phyloP scores from a whole-genome alignment of 1,140 invertebrate species.

The Drosophila parvula region DNA sequence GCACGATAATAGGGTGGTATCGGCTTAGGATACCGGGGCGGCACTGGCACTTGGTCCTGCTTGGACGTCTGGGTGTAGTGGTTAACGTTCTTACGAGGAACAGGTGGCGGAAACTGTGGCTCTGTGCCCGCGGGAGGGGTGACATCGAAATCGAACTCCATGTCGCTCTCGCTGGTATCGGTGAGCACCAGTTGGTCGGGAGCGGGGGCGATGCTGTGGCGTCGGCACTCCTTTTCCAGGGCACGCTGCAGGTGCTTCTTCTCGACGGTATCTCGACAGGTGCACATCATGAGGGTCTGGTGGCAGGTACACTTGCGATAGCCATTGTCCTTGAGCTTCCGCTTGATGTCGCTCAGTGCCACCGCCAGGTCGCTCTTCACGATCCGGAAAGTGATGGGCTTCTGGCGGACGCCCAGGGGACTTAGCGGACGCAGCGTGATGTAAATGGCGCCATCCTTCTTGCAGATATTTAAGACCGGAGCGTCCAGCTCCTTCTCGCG shows the following conservation, averaged over 20 bases:
- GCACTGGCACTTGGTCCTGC: constrained; percentile 23
- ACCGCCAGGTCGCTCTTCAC: constrained; percentile 60
- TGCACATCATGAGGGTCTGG: constrained; percentile 62
- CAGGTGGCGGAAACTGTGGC: constrained; percentile 6
- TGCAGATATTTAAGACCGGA: constrained; percentile 67
- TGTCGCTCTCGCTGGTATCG: constrained; percentile 77
- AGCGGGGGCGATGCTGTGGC: constrained; percentile 42
- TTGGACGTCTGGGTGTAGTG: constrained; percentile 62
- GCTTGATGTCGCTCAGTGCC: constrained; percentile 59
- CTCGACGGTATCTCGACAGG: constrained; percentile 57
- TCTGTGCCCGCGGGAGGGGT: constrained; percentile 60
- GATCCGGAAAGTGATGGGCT: constrained; percentile 72
- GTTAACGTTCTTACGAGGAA: constrained; percentile 27
- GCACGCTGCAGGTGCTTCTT: constrained; percentile 53
- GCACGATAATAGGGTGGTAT: constrained; percentile 34
- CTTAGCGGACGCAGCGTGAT: constrained; percentile 60
- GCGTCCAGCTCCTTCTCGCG: constrained; percentile 11
- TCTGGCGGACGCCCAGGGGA: constrained; percentile 22
- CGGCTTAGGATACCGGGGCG: constrained; percentile 42
- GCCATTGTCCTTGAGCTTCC: constrained; percentile 61
- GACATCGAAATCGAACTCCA: constrained; percentile 76
- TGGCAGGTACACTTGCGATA: constrained; percentile 75
- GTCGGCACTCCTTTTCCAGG: constrained; percentile 58
- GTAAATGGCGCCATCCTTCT: constrained; percentile 70
- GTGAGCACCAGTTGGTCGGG: constrained; percentile 57